A percentile compares a stretch with the other conserved stretches of the same genome.
phyloP scores from a whole-genome alignment of 1,140 invertebrate species.

The Teleogryllus occipitalis region DNA sequence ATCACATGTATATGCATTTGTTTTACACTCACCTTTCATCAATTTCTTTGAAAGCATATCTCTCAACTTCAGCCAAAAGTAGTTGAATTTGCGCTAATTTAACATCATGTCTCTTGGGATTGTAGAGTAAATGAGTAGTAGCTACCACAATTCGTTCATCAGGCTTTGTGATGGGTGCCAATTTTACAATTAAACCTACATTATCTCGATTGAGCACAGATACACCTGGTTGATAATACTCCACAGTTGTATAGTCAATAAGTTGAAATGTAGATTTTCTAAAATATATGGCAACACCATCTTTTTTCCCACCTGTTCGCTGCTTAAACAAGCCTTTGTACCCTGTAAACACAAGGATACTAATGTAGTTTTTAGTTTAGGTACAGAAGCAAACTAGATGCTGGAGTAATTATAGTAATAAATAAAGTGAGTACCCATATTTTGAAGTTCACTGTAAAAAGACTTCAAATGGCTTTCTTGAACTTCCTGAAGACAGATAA shows the following conservation, averaged over 20 bases:
- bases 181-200: constrained; percentile 71
- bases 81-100: constrained; percentile 76
- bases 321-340: constrained; percentile 64
- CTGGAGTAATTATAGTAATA: neutral
- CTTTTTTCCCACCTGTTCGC: constrained; percentile 57
- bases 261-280: constrained; percentile 53
- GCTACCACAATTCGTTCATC: constrained; percentile 60
- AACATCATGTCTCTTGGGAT: constrained; percentile 78
- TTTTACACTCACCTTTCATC: neutral
- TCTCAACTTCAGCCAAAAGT: constrained; percentile 73
- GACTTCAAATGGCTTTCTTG: constrained; percentile 5
- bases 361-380: neutral
- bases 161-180: constrained; percentile 44
- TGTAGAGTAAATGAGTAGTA: constrained; percentile 92
- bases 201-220: constrained; percentile 73
- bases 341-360: constrained; percentile 30
- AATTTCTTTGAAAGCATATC: constrained; percentile 50
- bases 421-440: neutral
- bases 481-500: neutral
- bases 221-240: constrained; percentile 43
- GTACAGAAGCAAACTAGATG: neutral
- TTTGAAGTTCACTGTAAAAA: neutral
- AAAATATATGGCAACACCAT: constrained; percentile 82
- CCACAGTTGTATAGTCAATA: constrained; percentile 49
- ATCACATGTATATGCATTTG: no score